Evolutionary conservation across 92 coral and sea anemone species (phyloP), one percentile per base, ranked within the genome.

Genomic region (Umimayanthus chanpuru): DNA sequence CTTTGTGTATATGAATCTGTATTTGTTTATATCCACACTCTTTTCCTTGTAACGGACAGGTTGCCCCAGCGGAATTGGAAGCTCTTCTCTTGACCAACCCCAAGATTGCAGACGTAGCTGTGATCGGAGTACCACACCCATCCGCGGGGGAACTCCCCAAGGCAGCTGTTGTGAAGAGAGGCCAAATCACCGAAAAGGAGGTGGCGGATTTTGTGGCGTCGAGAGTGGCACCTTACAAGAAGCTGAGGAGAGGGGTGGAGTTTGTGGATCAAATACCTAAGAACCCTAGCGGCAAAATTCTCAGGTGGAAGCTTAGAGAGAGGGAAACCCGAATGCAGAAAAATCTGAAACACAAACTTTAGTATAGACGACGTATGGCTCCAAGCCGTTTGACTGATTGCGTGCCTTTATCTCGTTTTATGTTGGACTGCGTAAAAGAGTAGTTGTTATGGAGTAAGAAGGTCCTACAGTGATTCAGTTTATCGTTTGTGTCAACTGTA

Each of bases 21-120:
- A 9, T 47, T 6, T 7, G 50, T 9, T 9, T 47, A 47, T 6
- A 47, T 1, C 50, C 1, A 47, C 50, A 6, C 11, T 47, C 11
- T 47, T 47, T 47, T 47, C 50, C 10, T 47, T 7, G 50, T 6
- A 47, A 7, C 50, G 50, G 65, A 4, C 76, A 94, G 97, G 97
- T 94, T 76, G 91, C 97, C 7, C 95, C 95, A 38, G 97, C 91
- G n/a, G 97, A 91, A 77, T 92, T 94, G n/a, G 97, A 94, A 76
- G 95, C 94, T 12, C 55, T 89, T 39, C 85, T 94, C 74, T 71
- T 90, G 72, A 53, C 94, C 53, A 90, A 94, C 76, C 93, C 93
- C 77, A 88, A 90, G 47, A 92, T 94, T 53, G 88, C 77, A 47
- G 94, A 92, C 80, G 96, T 92, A 23, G 96, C 93, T 15, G 96